Conservation (phyloP, 1,140 invertebrate genomes). For the Drosophila sucinea region DNA sequence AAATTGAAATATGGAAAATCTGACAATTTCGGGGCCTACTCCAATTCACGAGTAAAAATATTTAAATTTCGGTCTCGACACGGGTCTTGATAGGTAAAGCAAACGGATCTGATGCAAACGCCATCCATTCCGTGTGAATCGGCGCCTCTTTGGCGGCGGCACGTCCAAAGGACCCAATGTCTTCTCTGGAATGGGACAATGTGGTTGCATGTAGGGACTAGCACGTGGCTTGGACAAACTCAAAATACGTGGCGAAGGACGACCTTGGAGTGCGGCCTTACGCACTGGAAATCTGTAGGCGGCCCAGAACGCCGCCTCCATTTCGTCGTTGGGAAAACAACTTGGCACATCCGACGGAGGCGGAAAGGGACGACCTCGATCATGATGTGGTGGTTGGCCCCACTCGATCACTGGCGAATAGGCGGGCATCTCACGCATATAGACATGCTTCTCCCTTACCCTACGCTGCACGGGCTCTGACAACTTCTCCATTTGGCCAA, state of each 20-base stretch:
- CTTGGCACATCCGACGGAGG: constrained; percentile 45
- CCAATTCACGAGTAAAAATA: constrained; percentile 61
- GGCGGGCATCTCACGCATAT: constrained; percentile 14
- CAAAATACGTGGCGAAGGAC: constrained; percentile 55
- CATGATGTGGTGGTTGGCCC: constrained; percentile 39
- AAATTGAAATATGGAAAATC: neutral
- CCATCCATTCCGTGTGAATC: constrained; percentile 68
- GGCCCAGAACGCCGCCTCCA: constrained; percentile 63
- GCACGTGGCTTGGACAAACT: constrained; percentile 57
- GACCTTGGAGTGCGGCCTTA: constrained; percentile 48
- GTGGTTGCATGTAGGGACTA: constrained; percentile 53
- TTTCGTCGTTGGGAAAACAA: constrained; percentile 62
- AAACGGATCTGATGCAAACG: constrained; percentile 66
- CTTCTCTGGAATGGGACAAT: constrained; percentile 60
- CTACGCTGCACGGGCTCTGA: constrained; percentile 49
- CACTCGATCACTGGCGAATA: constrained; percentile 47
- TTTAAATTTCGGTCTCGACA: constrained; percentile 52
- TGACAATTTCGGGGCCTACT: neutral
- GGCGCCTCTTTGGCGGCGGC: constrained; percentile 46
- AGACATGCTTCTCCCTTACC: constrained; percentile 44
- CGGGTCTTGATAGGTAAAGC: constrained; percentile 64
- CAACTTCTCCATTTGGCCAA: constrained; percentile 29
- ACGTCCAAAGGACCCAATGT: constrained; percentile 14
- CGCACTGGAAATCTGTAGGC: constrained; percentile 61
- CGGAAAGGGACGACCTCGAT: constrained; percentile 55